Base-by-base conservation (phyloP, 2,113 vertebrate species). In the Tautogolabrus adspersus region DNA sequence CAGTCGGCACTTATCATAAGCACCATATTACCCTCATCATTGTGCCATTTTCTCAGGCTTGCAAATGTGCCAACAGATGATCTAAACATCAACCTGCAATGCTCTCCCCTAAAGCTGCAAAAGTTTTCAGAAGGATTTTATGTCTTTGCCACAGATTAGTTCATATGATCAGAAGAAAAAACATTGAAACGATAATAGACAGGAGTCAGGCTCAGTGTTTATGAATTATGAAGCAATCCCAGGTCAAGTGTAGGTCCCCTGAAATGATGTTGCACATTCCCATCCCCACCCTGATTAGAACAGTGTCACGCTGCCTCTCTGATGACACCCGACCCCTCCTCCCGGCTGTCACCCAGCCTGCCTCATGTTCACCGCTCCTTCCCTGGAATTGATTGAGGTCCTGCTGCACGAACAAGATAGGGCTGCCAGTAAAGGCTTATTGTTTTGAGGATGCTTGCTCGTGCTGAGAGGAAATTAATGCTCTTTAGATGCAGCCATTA, bases 321-420 rank as follows among this genome's bases (percentile, higher is more conserved):
- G 15, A 10, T 61, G 81, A 79, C 75, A 75, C 67, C 49, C 37
- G 67, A 70, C 58, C 57, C 58, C 8, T 21, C 75, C 72, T 61
- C 63, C 56, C 56, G 42, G 59, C 66, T 68, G 72, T 82, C 71
- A 56, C 8, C 66, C 54, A 22, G 63, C n/a, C 46, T 66, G 61
- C 44, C 64, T 81, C 77, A 76, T 3, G 3, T 66, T 75, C 77
- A 76, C 38, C 3, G 34, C 38, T 60, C 67, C 73, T 74, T 85
- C 42, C n/a, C 66, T 77, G 75, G 63, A 77, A 82, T 22, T 42
- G 37, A 79, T 77, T 13, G n/a, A 77, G 56, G 76, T 72, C 83
- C 78, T 69, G 68, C 77, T 82, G 85, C 7, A 73, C 68, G 72
- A 82, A 88, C 69, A 65, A 84, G 85, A 87, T 68, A 75, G 66